These are phyloP conservation scores for Eumerus sabulonum DNA, from an alignment of 2,888 invertebrate genomes.

Conservation along the genomic window DNA sequence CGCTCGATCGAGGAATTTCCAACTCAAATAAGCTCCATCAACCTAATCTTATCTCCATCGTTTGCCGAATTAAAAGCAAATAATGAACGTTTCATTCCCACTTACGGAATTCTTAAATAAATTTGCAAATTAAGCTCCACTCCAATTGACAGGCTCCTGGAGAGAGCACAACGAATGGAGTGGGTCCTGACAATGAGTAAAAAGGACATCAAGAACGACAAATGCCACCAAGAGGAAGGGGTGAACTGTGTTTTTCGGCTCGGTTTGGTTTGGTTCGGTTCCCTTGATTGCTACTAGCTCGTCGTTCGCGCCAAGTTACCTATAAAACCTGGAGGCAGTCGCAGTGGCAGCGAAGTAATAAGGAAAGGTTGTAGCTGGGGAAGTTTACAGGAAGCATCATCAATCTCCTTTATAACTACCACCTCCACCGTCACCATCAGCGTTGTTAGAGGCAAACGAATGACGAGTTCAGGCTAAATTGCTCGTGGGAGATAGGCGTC, in stretches of 20 bases:
- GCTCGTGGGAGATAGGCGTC: no score
- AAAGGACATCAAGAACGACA: conserved; percentile 36
- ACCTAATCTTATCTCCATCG: conserved; percentile 66
- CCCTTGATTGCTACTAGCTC: conserved; percentile 33
- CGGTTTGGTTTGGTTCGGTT: no score
- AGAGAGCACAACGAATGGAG: neutral
- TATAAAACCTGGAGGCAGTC: neutral
- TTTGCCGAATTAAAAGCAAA: conserved; percentile 67
- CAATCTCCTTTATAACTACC: conserved; percentile 59
- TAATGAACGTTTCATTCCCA: conserved; percentile 63
- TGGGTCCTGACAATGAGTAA: conserved; percentile 29
- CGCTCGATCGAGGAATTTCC: conserved; percentile 15
- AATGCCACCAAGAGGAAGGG: conserved; percentile 16
- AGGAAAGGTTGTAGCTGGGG: conserved; percentile 13
- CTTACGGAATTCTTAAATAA: conserved; percentile 61
- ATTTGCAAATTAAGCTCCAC: conserved; percentile 55
- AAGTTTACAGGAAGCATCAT: conserved; percentile 36
- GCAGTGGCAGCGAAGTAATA: neutral
- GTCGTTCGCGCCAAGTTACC: conserved; percentile 15
- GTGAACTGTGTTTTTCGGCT: conserved; percentile 23
- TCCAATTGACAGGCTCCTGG: neutral
- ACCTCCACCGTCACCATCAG: conserved; percentile 2
- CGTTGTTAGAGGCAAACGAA: conserved; percentile 2
- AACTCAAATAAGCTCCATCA: conserved; percentile 64
- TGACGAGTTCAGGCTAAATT: neutral